These are phyloP conservation scores for Osmerus mordax DNA, from an alignment of 2,113 vertebrate genomes.

Conservation along the genomic window DNA sequence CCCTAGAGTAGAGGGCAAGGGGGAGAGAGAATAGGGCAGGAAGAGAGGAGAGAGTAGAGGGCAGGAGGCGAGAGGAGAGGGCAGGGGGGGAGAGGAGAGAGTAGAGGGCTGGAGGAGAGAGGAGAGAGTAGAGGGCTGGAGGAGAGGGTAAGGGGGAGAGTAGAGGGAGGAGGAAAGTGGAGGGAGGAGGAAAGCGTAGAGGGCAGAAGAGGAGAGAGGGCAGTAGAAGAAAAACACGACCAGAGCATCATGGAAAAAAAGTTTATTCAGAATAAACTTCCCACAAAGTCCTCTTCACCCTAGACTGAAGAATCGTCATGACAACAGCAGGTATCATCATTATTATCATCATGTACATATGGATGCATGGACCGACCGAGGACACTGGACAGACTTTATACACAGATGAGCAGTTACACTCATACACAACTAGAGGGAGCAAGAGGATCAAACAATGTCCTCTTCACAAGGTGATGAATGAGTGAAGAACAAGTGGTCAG, in stretches of 20 bases:
- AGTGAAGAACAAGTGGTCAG: neutral
- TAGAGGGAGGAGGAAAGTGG: neutral
- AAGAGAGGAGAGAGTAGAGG: neutral
- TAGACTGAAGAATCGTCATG: slow-evolving; percentile 5
- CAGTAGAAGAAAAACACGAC: neutral
- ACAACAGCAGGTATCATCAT: neutral
- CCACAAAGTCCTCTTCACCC: slow-evolving; percentile 11
- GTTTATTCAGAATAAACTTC: slow-evolving; percentile 35
- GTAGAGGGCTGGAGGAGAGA: neutral
- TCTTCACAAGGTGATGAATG: slow-evolving; percentile 10
- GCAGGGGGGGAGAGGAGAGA: neutral
- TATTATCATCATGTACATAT: slow-evolving; percentile 7
- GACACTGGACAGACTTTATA: slow-evolving; percentile 31
- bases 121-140: neutral
- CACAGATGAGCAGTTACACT: slow-evolving; percentile 2
- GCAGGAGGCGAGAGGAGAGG: neutral
- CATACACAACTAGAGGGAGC: neutral
- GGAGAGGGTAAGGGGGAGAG: neutral
- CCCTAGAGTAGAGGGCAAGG: too few relatives aligned
- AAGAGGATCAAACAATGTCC: neutral
- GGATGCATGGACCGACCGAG: slow-evolving; percentile 25
- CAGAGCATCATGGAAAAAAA: slow-evolving; percentile 24
- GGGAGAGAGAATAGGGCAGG: too few relatives aligned
- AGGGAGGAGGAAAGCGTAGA: neutral
- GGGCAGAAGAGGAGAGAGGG: neutral